Evolutionary conservation across 2,888 invertebrate species (phyloP), one percentile per base, ranked within the genome.

Genomic region (Dione juno): DNA sequence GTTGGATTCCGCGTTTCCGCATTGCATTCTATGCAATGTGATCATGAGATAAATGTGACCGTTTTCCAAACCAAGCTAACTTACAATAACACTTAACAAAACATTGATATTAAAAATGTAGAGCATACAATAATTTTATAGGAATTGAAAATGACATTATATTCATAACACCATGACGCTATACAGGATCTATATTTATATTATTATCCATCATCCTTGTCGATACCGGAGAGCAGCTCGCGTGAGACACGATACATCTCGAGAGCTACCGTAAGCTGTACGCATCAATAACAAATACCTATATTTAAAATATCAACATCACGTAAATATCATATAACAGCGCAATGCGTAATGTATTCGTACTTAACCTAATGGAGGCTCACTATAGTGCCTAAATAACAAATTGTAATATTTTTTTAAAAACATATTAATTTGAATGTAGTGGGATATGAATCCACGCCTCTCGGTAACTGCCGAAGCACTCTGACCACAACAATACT

Each of bases 171-270:
- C 21, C 40, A 19, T 11, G 16, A 57, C 37, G 37, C 7, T 37
- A 37, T 16, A 11, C 16, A 11, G 37, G 16, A 16, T 37, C 16
- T 16, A 40, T 1, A 10, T 57, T 16, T 40, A 61, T 35, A 28
- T 45, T 43, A 45, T 11, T 28, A 35, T 28, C 28, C 35, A 59
- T n/a, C 45, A 45, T 11, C 45, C 35, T 37, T 16, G 28, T 8
- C 35, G 43, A 45, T 11, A 50, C n/a, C 65, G 48, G 50, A 69
- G 45, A 50, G 45, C 52, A 67, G 41, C 19, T 75, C 58, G 74
- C 75, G 74, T 75, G 75, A 53, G 68, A 19, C 75, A 75, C 70
- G 74, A 66, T 66, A 73, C 58, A 66, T 50, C 67, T 69, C 66
- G 54, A 68, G 70, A 75, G 71, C 74, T 74, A 68, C 67, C 66